Evolutionary conservation across 1,140 invertebrate genomes (phyloP).

Genomic region (Gonioctena quinquepunctata): DNA sequence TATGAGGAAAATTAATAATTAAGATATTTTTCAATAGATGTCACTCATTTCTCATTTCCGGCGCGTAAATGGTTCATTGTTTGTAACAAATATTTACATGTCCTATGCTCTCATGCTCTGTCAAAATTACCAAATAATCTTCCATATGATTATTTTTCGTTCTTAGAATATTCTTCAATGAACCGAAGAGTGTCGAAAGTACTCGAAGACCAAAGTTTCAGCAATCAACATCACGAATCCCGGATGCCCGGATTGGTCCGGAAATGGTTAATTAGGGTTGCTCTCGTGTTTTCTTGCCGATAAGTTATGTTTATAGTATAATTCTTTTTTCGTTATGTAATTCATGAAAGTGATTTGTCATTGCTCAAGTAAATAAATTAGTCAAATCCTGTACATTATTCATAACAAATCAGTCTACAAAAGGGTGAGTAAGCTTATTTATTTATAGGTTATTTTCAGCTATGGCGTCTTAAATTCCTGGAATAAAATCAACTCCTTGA

Average conservation of each 20-base stretch:
- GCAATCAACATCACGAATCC: constrained; percentile 43
- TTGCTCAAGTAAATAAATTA: background rate
- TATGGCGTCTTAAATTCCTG: constrained; percentile 13
- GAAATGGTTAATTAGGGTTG: constrained; percentile 52
- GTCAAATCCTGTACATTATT: background rate
- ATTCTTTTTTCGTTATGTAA: constrained; percentile 42
- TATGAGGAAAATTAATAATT: too few species aligned
- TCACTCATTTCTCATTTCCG: too few species aligned
- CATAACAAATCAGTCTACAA: constrained; percentile 8
- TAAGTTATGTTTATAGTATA: constrained; percentile 37
- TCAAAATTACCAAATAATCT: too few species aligned
- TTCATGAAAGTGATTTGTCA: background rate
- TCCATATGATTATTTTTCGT: too few species aligned
- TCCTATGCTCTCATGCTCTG: too few species aligned
- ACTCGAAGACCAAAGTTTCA: background rate
- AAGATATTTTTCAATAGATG: too few species aligned
- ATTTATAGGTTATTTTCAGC: constrained; percentile 32
- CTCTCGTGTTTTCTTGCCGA: constrained; percentile 29
- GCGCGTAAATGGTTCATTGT: too few species aligned
- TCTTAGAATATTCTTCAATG: too few species aligned
- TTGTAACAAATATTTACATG: too few species aligned
- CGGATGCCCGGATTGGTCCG: constrained; percentile 52
- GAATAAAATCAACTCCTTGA: background rate
- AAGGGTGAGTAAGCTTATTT: constrained; percentile 34
- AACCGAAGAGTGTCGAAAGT: background rate